Conservation (phyloP, 2,888 invertebrate genomes). For the Synanthedon myopaeformis region DNA sequence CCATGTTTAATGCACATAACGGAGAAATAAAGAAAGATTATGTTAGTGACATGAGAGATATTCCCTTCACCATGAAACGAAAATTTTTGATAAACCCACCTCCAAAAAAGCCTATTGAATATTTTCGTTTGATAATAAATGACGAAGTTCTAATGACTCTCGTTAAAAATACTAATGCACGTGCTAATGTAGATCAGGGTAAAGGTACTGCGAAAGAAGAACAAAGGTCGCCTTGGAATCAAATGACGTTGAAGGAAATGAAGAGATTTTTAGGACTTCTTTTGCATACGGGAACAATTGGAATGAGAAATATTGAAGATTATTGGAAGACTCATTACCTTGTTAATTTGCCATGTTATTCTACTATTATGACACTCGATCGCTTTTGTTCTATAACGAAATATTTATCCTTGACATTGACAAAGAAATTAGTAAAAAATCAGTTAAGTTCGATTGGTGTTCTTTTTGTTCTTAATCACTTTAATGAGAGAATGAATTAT, state of each 20-base stretch:
- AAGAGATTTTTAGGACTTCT: neutral
- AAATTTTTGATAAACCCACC: neutral
- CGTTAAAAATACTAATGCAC: neutral
- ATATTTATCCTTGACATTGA: neutral
- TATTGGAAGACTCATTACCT: neutral
- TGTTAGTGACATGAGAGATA: neutral
- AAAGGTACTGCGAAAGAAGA: no score
- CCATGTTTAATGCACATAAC: neutral
- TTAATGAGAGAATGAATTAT: neutral
- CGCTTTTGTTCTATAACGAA: neutral
- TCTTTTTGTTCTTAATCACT: neutral
- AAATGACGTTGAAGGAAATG: neutral
- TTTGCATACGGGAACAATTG: neutral
- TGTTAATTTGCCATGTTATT: neutral
- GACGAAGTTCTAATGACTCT: neutral
- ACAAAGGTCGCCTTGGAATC: neutral
- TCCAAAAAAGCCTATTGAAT: neutral
- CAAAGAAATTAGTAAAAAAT: neutral
- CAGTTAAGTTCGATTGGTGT: neutral
- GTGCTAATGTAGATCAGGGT: neutral
- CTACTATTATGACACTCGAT: neutral
- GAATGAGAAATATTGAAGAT: neutral
- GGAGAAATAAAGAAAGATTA: neutral
- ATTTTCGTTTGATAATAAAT: neutral
- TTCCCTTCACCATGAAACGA: neutral